phyloP scores from a whole-genome alignment of 2,113 vertebrate genomes.

The Engraulis encrasicolus region DNA sequence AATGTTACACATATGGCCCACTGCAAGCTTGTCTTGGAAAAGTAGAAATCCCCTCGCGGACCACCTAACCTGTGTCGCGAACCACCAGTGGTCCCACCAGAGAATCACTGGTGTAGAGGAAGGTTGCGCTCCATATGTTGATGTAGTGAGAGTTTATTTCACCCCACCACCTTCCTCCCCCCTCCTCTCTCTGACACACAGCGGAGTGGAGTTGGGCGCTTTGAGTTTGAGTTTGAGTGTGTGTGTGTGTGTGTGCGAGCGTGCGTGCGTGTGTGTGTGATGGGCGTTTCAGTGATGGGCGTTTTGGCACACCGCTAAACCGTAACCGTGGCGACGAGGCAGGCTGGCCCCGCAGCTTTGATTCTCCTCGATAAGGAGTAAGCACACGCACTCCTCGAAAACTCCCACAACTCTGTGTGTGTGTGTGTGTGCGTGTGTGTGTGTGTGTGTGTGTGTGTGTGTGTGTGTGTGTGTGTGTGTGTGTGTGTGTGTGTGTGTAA shows the following conservation, averaged over 20 bases:
- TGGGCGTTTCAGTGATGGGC: neutral
- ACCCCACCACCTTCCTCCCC: constrained; percentile 17
- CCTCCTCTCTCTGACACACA: neutral
- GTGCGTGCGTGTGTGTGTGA: too few species aligned
- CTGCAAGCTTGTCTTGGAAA: too few species aligned
- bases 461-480: constrained; percentile 13
- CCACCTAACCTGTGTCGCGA: too few species aligned
- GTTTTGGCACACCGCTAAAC: neutral
- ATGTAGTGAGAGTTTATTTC: neutral
- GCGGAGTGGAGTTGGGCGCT: too few species aligned
- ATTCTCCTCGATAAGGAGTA: constrained; percentile 43
- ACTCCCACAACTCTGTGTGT: constrained; percentile 1
- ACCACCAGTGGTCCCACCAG: too few species aligned
- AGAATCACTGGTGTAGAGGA: neutral
- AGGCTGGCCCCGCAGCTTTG: neutral
- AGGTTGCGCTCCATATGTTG: neutral
- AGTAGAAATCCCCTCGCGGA: too few species aligned
- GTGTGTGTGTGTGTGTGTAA: constrained; percentile 25
- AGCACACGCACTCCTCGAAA: constrained; percentile 29
- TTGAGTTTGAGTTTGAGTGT: too few species aligned
- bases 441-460: neutral
- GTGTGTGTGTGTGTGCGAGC: too few species aligned
- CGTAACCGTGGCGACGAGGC: neutral
- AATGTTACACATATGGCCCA: too few species aligned
- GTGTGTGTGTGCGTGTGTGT: constrained; percentile 9